Base-by-base conservation (phyloP, 2,888 invertebrate genomes). In the Eueremaeus valkanovi region DNA sequence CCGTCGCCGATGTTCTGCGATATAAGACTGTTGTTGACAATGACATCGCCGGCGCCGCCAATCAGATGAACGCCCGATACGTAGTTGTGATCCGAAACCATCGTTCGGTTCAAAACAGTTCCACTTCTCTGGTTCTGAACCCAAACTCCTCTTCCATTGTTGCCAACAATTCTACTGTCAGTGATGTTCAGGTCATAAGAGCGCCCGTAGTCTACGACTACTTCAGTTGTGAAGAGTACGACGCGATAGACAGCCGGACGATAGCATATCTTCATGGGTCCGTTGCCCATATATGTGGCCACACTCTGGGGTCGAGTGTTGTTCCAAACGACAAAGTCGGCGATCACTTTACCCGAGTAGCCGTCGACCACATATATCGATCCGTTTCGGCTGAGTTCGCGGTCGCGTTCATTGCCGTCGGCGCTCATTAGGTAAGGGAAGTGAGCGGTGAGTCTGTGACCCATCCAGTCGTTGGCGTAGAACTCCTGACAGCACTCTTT, bases 71-170 rank as follows among this genome's bases (percentile, higher is more conserved):
- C 78, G 9, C 97, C 97, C 1, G 95, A 94, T 0, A 92, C 90
- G 82, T 95, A 91, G 77, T 90, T 90, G 82, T 95, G 96, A 81
- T 91, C 90, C 0, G 91, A 90, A 72, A 97, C 88, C 0, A 90
- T 89, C 16, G 91, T 90, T 51, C 90, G 88, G 81, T 93, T 90
- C 72, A 97, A 87, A 82, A 92, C 90, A n/a, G 95, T 84, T 82
- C 91, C 91, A 21, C 93, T 93, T 81, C 96, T 88, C 75, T 97
- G 86, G 83, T 95, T 93, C 83, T 95, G 93, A 18, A 93, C 88
- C n/a, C 89, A 92, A 73, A 99, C 88, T n/a, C 99, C 99, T 82
- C 95, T 89, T 0, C 97, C 97, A 79, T 90, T 90, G 85, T 99
- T 99, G 82, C 92, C 90, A 1, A 90, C 89, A 76, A 98, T 89